Conservation (phyloP, 2,888 invertebrate species). For the Lithophane socia region DNA sequence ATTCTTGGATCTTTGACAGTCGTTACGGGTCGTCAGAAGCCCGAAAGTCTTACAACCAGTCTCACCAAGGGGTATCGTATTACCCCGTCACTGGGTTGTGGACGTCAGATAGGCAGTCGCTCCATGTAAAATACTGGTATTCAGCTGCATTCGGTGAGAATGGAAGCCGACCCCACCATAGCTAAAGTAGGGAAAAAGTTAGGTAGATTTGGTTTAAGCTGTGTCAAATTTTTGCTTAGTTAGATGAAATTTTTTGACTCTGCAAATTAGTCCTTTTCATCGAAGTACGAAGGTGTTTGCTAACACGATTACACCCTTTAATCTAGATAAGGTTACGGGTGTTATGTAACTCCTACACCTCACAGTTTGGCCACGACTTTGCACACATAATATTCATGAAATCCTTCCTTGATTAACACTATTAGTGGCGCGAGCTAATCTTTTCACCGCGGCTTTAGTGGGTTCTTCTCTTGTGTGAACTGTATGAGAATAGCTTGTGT, state of each 20-base stretch:
- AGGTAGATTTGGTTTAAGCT: too few species aligned
- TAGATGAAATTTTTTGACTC: background rate
- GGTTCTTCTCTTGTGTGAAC: background rate
- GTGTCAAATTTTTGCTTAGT: background rate
- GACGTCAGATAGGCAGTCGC: background rate
- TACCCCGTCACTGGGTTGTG: background rate
- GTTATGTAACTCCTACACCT: background rate
- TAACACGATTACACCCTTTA: conserved; percentile 19
- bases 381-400: conserved; percentile 31
- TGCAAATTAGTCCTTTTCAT: background rate
- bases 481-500: background rate
- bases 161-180: too few species aligned
- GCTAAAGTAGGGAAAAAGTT: too few species aligned
- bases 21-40: too few species aligned
- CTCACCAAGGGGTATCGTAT: background rate
- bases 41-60: background rate
- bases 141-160: too few species aligned
- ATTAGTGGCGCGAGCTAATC: conserved; percentile 19
- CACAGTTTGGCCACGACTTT: conserved; percentile 5
- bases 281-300: background rate
- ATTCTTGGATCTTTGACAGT: too few species aligned
- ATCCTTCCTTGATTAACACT: conserved; percentile 38
- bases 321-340: conserved; percentile 8
- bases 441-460: conserved; percentile 1
- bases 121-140: too few species aligned